A percentile compares a stretch with the other conserved stretches of the same genome.
These are phyloP conservation scores for Paracyprichromis sp. DNA, from an alignment of 2,113 vertebrate genomes.

Conservation along the genomic window DNA sequence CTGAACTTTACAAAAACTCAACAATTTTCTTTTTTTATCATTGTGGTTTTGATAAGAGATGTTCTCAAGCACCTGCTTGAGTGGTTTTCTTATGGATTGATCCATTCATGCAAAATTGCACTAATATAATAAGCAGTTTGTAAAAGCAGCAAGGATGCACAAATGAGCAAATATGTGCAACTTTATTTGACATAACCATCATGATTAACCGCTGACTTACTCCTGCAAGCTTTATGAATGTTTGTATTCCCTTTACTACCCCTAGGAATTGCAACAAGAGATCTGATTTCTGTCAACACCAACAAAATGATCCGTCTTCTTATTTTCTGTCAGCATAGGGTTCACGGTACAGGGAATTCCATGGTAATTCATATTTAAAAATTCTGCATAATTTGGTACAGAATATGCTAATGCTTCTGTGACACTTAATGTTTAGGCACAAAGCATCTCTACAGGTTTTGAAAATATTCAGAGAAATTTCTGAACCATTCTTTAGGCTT, in stretches of 20 bases:
- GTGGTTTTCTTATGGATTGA: accelerated
- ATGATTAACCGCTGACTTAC: accelerated
- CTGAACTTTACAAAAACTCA: background rate
- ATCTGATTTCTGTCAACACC: background rate
- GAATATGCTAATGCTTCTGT: background rate
- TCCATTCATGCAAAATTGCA: background rate
- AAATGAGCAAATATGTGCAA: accelerated
- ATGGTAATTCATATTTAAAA: background rate
- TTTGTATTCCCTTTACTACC: background rate
- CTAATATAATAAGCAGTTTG: accelerated
- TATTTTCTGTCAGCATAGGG: background rate
- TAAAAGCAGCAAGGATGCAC: background rate
- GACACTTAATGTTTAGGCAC: background rate
- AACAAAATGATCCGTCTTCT: accelerated
- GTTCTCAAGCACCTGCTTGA: background rate
- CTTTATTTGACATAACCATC: background rate
- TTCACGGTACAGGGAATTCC: accelerated
- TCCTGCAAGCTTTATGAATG: background rate
- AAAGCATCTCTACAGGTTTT: background rate
- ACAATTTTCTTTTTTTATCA: background rate
- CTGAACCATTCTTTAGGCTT: background rate
- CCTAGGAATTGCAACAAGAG: accelerated
- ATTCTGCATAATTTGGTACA: background rate
- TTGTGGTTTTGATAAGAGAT: background rate
- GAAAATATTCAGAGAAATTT: background rate